A percentile compares a stretch with the other conserved stretches of the same genome.
Evolutionary conservation across 30 jellyfish, hydroid and myxozoan genomes (phyloP).

Genomic region (Hydractinia echinata): DNA sequence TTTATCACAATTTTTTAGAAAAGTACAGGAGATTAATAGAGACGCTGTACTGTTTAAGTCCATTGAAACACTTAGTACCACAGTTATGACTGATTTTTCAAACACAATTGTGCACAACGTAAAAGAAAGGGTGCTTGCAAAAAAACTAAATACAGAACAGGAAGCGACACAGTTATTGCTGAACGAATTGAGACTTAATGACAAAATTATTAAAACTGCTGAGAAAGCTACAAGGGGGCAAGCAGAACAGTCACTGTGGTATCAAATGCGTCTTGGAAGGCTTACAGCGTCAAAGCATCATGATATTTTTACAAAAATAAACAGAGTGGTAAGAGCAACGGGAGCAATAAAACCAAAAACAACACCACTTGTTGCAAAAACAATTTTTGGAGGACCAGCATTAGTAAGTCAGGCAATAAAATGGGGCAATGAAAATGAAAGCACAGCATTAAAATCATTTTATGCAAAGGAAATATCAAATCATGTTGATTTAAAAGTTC

Average conservation of each 20-base stretch:
- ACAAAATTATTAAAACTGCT: slow-evolving; percentile 6
- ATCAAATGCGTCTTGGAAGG: slow-evolving; percentile 33
- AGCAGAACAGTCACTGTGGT: slow-evolving; percentile 30
- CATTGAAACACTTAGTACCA: background rate
- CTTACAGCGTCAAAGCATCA: slow-evolving; percentile 44
- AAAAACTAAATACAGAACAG: slow-evolving; percentile 11
- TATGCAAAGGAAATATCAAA: slow-evolving; percentile 16
- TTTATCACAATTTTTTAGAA: slow-evolving; percentile 10
- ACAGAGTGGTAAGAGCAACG: slow-evolving; percentile 3
- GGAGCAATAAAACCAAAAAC: slow-evolving; percentile 17
- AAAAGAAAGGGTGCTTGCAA: background rate
- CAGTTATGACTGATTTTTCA: slow-evolving; percentile 1
- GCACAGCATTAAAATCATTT: slow-evolving; percentile 30
- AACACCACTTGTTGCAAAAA: slow-evolving; percentile 18
- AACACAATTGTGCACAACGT: slow-evolving; percentile 7
- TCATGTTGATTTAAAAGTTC: slow-evolving; percentile 10
- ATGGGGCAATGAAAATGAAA: slow-evolving; percentile 44
- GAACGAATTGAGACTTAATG: background rate
- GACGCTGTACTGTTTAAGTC: slow-evolving; percentile 34
- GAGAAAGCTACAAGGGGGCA: slow-evolving; percentile 37
- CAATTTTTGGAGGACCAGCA: background rate
- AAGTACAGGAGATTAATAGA: slow-evolving; percentile 13
- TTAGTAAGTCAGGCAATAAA: slow-evolving; percentile 16
- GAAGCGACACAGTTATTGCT: background rate
- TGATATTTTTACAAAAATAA: slow-evolving; percentile 36